Base-by-base conservation (phyloP, 2,888 invertebrate species). In the Acanthosepion pharaonis region DNA sequence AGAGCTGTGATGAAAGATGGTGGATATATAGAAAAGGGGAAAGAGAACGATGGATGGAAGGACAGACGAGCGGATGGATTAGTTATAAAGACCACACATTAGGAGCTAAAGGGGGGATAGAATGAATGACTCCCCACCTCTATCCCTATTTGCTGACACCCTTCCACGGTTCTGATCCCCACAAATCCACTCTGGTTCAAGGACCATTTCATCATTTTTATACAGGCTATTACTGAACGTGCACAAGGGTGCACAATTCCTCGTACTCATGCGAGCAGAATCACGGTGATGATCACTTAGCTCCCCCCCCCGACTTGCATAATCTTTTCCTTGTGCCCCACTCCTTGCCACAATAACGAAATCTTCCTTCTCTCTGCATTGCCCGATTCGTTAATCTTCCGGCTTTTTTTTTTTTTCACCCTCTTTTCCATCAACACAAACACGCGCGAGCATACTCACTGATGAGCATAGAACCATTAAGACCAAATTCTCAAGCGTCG, bases 121-220 rank as follows among this genome's bases (percentile, higher is more conserved):
- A n/a, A 78, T 28, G 15, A 78, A 78, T n/a, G n/a, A 78, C n/a
- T 33, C n/a, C n/a, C 78, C 33, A 11, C 33, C 33, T 78, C n/a
- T 33, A 33, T 78, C 78, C n/a, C n/a, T 59, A 20, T 18, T 78
- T 33, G 78, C 78, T 78, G 78, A 78, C 78, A 78, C 78, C n/a
- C 78, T 78, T 78, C n/a, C 78, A 78, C 33, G 78, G n/a, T 78
- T 78, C 78, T 18, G n/a, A n/a, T 78, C 33, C 78, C 78, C 78
- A 5, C 78, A 78, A n/a, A 78, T 78, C 78, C 78, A 78, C 78
- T 78, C 78, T 78, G n/a, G n/a, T 78, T 78, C 78, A 78, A 78
- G 78, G 78, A 78, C 78, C 78, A 78, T 78, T 78, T 78, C 78
- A 78, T 78, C 78, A 78, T 78, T 78, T 78, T 78, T n/a, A 78